Percentiles rank a stretch among this genome's conserved stretches.
These are phyloP conservation scores for Heliconius hewitsoni DNA, from an alignment of 1,140 invertebrate species.

Conservation along the genomic window DNA sequence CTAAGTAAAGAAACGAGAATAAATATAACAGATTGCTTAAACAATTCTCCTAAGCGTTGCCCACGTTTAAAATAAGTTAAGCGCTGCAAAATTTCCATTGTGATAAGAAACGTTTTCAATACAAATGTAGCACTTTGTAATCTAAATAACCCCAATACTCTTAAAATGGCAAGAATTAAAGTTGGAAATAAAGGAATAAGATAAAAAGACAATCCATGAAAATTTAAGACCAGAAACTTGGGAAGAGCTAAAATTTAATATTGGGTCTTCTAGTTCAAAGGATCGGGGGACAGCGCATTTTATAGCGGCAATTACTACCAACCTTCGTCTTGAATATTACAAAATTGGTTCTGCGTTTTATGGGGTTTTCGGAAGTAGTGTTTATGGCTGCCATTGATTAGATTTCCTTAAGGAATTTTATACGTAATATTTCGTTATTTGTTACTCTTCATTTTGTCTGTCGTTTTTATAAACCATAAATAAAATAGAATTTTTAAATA, in stretches of 20 bases:
- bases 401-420: neutral
- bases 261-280: slow-evolving; percentile 49
- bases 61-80: neutral
- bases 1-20: neutral
- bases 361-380: slow-evolving; percentile 54
- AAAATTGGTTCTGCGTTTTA: slow-evolving; percentile 72
- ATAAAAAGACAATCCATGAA: slow-evolving; percentile 57
- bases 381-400: slow-evolving; percentile 45
- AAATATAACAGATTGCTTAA: neutral
- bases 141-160: neutral
- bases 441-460: neutral
- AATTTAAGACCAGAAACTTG: slow-evolving; percentile 66
- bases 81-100: neutral
- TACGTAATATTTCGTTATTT: neutral
- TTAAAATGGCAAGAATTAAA: slow-evolving; percentile 45
- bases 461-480: neutral
- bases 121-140: slow-evolving; percentile 13
- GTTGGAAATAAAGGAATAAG: slow-evolving; percentile 65
- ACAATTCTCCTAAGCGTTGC: neutral
- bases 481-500: too few relatives aligned
- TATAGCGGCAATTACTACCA: slow-evolving; percentile 71
- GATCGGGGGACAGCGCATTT: slow-evolving; percentile 67
- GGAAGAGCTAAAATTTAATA: slow-evolving; percentile 72
- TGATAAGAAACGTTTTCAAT: slow-evolving; percentile 10
- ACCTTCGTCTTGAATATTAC: slow-evolving; percentile 71